Percentiles rank a stretch among this genome's conserved stretches.
Evolutionary conservation across 2,888 invertebrate species (phyloP).

Genomic region (Protodeltote pygarga): DNA sequence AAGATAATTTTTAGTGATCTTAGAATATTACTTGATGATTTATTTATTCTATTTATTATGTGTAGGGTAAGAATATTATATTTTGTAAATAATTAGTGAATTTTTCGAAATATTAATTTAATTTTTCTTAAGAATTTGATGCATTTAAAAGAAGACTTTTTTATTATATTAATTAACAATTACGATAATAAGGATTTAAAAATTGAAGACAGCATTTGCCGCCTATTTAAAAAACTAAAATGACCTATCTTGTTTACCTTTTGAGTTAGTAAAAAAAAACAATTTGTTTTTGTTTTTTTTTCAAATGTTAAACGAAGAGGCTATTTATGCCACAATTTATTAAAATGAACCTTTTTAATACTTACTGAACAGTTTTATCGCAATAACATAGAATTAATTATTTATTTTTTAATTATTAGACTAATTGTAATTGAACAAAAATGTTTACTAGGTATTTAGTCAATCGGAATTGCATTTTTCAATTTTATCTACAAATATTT

Average conservation of each 20-base stretch:
- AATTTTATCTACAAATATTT: slow-evolving; percentile 29
- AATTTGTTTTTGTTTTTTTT: too few relatives aligned
- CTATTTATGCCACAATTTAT: background rate
- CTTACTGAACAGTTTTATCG: slow-evolving; percentile 1
- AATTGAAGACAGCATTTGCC: slow-evolving; percentile 10
- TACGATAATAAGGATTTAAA: slow-evolving; percentile 29
- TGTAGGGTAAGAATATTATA: slow-evolving; percentile 60
- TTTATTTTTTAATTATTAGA: slow-evolving; percentile 34
- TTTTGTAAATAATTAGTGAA: slow-evolving; percentile 81
- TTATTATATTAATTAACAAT: slow-evolving; percentile 43
- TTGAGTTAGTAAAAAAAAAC: too few relatives aligned
- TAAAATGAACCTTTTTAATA: slow-evolving; percentile 1
- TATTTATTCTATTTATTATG: slow-evolving; percentile 80
- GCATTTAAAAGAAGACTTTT: slow-evolving; percentile 62
- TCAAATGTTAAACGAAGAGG: slow-evolving; percentile 25
- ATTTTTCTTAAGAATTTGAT: slow-evolving; percentile 50
- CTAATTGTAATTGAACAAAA: slow-evolving; percentile 29
- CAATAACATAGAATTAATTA: slow-evolving; percentile 36
- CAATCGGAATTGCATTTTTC: slow-evolving; percentile 24
- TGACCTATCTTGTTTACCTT: background rate
- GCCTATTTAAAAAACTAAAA: slow-evolving; percentile 22
- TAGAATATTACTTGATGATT: slow-evolving; percentile 70
- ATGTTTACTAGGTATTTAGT: slow-evolving; percentile 26
- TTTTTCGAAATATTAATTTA: slow-evolving; percentile 58
- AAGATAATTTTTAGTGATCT: slow-evolving; percentile 52